Evolutionary conservation across 2,888 invertebrate species (phyloP).

Genomic region (Sepioteuthis lessoniana): DNA sequence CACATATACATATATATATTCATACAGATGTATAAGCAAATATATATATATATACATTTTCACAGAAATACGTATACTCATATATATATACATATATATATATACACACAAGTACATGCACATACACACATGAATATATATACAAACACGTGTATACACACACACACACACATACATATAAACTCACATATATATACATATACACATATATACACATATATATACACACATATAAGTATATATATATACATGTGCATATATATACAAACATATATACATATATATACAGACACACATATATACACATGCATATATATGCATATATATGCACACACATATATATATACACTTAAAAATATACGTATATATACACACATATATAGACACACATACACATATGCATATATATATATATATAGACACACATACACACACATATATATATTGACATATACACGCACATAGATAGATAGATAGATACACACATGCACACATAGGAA

Average conservation of each 20-base stretch:
- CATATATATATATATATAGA: not conserved
- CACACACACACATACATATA: not conserved
- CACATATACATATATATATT: not conserved
- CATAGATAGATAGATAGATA: not conserved
- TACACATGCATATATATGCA: too few species aligned
- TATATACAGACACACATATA: not conserved
- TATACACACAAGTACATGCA: not conserved
- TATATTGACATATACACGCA: not conserved
- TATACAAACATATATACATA: not conserved
- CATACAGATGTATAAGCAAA: not conserved
- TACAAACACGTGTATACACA: too few species aligned
- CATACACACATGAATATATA: too few species aligned
- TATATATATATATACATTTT: not conserved
- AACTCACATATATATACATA: not conserved
- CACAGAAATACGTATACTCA: too few species aligned
- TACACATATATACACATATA: not conserved
- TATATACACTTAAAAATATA: too few species aligned
- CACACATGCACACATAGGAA: too few species aligned
- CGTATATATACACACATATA: too few species aligned
- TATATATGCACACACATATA: not conserved
- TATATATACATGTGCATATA: not conserved
- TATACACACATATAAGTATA: not conserved
- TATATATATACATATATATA: conserved; percentile 37
- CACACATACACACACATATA: not conserved
- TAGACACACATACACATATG: too few species aligned